phyloP scores from a whole-genome alignment of 2,113 vertebrate genomes.

The Hemichromis elongatus region DNA sequence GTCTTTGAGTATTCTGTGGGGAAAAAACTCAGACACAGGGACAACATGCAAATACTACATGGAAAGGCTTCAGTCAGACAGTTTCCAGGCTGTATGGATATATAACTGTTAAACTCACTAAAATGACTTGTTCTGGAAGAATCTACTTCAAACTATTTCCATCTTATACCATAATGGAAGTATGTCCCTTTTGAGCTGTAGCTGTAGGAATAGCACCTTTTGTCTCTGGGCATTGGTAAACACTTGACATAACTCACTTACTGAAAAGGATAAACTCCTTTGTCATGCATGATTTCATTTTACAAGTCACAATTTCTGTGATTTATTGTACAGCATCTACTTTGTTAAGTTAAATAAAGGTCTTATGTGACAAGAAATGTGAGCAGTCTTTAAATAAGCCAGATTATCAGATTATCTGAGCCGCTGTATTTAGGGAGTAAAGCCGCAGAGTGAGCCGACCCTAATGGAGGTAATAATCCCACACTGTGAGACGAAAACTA shows the following conservation, averaged over 20 bases:
- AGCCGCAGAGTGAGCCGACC: background rate
- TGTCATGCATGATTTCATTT: background rate
- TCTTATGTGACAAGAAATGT: background rate
- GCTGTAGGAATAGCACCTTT: background rate
- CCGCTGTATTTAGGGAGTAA: background rate
- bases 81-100: background rate
- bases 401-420: background rate
- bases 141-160: background rate
- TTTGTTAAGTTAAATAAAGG: background rate
- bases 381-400: background rate
- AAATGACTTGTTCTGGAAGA: background rate
- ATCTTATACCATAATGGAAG: background rate
- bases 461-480: background rate
- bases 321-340: background rate
- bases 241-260: background rate
- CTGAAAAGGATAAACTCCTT: background rate
- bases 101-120: background rate
- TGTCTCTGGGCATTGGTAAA: background rate
- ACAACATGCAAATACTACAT: background rate
- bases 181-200: background rate
- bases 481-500: background rate
- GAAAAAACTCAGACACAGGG: background rate
- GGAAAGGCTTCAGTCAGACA: background rate
- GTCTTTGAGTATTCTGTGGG: background rate
- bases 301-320: background rate